A percentile compares a stretch with the other conserved stretches of the same genome.
phyloP scores from a whole-genome alignment of 2,888 invertebrate species.

The Drosophila mercatorum region DNA sequence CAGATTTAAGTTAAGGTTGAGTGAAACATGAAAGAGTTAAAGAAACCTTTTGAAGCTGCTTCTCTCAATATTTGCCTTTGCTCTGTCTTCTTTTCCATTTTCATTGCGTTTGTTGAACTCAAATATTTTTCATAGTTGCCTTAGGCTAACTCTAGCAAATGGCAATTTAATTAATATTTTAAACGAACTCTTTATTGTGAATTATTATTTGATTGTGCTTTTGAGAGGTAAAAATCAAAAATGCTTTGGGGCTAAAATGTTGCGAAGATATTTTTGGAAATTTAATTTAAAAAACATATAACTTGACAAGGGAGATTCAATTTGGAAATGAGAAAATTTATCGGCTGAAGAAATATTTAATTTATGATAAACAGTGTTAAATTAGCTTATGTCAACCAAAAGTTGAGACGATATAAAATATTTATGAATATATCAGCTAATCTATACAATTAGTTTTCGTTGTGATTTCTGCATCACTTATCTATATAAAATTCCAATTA shows the following conservation, averaged over 20 bases:
- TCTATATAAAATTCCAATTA: too few species aligned
- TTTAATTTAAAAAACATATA: neutral
- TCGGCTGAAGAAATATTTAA: neutral
- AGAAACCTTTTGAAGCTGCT: neutral
- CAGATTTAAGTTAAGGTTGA: neutral
- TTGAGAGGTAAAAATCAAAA: neutral
- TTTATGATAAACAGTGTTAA: neutral
- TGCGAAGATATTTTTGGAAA: neutral
- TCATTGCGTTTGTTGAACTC: neutral
- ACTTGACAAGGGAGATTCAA: neutral
- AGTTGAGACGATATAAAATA: too few species aligned
- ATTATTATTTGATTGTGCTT: slow-evolving; percentile 1
- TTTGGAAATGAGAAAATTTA: neutral
- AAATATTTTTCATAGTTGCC: slow-evolving; percentile 5
- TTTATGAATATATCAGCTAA: too few species aligned
- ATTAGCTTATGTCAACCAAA: too few species aligned
- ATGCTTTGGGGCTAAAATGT: neutral
- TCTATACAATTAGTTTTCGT: too few species aligned
- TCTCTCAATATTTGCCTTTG: neutral
- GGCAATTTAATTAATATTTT: slow-evolving; percentile 9
- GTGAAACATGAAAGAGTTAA: neutral
- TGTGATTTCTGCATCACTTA: too few species aligned
- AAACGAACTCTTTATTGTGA: neutral
- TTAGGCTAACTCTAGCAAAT: neutral
- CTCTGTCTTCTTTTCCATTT: neutral